Percentiles rank a stretch among this genome's conserved stretches.
These are phyloP conservation scores for Scartelaos histophorus DNA, from an alignment of 2,113 vertebrate species.

Conservation along the genomic window DNA sequence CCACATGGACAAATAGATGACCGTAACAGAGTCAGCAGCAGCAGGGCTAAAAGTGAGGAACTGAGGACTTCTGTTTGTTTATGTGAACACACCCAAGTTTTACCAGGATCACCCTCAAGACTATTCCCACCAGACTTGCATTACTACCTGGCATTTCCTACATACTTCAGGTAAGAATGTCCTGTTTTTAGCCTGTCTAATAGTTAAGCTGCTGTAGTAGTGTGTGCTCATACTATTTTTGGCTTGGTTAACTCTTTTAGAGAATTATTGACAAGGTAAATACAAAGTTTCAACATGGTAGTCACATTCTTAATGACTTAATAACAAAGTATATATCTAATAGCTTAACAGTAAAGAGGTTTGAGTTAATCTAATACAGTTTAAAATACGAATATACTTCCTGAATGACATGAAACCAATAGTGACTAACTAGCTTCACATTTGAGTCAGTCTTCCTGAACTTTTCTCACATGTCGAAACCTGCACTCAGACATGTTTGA, in stretches of 20 bases:
- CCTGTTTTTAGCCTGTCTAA: background rate
- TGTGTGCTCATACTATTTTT: background rate
- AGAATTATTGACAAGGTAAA: background rate
- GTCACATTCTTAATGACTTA: constrained; percentile 9
- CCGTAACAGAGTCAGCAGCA: background rate
- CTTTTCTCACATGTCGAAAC: constrained; percentile 19
- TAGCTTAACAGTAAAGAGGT: background rate
- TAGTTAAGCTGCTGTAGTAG: background rate
- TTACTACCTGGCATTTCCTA: background rate
- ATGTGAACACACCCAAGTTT: constrained; percentile 38
- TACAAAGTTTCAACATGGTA: background rate
- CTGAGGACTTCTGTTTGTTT: constrained; percentile 11
- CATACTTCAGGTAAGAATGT: constrained; percentile 34
- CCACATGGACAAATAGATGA: constrained; percentile 4
- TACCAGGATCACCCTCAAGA: constrained; percentile 4
- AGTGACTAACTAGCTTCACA: background rate
- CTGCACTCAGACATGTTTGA: constrained; percentile 1
- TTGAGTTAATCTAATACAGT: background rate
- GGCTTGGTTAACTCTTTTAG: background rate
- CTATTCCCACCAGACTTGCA: constrained; percentile 14
- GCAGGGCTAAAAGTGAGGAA: background rate
- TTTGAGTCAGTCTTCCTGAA: constrained; percentile 9
- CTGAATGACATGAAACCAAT: constrained; percentile 15
- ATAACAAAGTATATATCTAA: background rate
- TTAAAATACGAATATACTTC: constrained; percentile 10